These are phyloP conservation scores for Rissa tridactyla DNA, from an alignment of 2,113 vertebrate species.

Conservation along the genomic window DNA sequence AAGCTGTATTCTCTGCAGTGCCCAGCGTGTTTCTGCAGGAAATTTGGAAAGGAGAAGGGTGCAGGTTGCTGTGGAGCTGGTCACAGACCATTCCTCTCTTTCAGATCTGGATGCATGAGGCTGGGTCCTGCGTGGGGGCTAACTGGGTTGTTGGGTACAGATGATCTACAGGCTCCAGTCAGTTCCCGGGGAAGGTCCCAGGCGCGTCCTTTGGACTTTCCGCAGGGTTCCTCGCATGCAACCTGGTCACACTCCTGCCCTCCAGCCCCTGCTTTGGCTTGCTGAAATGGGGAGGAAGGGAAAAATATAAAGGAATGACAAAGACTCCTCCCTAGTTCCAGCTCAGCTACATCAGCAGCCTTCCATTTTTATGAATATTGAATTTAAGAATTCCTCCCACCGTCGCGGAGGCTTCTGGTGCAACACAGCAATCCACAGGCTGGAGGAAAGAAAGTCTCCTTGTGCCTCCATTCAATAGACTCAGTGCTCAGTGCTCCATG, in stretches of 20 bases:
- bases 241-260: neutral
- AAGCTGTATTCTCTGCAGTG: neutral
- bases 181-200: neutral
- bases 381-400: neutral
- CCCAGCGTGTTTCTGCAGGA: neutral
- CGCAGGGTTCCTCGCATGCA: neutral
- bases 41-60: neutral
- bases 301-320: neutral
- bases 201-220: neutral
- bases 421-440: neutral
- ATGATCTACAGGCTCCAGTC: neutral
- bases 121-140: neutral
- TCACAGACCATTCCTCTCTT: neutral
- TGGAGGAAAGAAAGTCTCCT: neutral
- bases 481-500: neutral
- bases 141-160: accelerated
- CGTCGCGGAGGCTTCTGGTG: accelerated
- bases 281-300: neutral
- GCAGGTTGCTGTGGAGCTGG: neutral
- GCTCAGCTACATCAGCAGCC: neutral
- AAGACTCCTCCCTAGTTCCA: neutral
- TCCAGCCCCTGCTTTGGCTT: neutral
- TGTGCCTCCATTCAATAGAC: neutral
- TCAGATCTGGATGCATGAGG: neutral
- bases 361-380: neutral